Evolutionary conservation across 2,888 invertebrate species (phyloP), one percentile per base, ranked within the genome.

Genomic region (Polymixis flavicincta): DNA sequence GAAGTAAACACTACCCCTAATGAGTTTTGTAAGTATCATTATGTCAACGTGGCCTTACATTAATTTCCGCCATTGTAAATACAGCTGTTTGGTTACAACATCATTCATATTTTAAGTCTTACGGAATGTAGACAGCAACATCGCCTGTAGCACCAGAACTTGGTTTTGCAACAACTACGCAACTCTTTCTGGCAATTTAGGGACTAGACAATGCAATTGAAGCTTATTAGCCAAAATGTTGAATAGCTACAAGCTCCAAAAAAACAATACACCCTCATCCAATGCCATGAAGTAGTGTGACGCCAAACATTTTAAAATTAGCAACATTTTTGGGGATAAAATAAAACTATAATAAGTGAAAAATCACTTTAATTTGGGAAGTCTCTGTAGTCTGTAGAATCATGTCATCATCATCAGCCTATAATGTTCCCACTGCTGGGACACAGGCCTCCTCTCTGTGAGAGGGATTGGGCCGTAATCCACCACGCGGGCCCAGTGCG

Each of bases 1-100:
- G 61, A 63, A 60, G 73, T 57, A 52, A 67, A 66, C 66, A 72
- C 73, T 67, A 54, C 1, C 32, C 32, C 32, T 73, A 78, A 80
- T 80, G 66, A 80, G 78, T 73, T 73, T 37, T 63, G 55, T 57
- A 52, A 80, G 80, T 65, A 28, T 32, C 59, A 54, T 45, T 73
- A 45, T 25, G 32, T 73, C 59, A 48, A 37, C 28, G 19, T 8
- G 28, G 52, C 9, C 48, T 54, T 17, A 59, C 37, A 65, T 54
- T n/a, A 32, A 52, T 73, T 57, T 52, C 22, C 11, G 13, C 32
- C 25, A 4, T 13, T 17, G 17, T 63, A 19, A 9, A 65, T 48
- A 32, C n/a, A 74, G 5, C 14, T 37, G 19, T 64, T 68, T 22
- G 19, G 59, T 32, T 22, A 59, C 19, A 28, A 59, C 19, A 28